Percentiles rank a stretch among this genome's conserved stretches.
phyloP scores from a whole-genome alignment of 2,113 vertebrate species.

The Zootoca vivipara region DNA sequence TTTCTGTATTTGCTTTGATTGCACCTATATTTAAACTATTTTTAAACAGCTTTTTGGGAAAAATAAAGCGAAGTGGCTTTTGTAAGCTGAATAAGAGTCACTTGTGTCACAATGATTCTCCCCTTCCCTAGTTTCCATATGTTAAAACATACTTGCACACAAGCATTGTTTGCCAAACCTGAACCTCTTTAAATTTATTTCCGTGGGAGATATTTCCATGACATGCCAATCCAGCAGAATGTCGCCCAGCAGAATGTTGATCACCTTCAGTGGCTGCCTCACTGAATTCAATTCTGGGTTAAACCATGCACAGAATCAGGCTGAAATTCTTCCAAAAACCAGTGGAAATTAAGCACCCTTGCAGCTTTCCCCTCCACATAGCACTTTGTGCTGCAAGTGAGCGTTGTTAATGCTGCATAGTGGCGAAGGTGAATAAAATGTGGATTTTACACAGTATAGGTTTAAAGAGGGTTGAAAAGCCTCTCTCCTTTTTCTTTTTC shows the following conservation, averaged over 20 bases:
- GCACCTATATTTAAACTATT: not conserved
- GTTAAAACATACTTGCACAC: not conserved
- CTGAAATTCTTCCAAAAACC: conserved; percentile 5
- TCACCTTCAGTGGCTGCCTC: not conserved
- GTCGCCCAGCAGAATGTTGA: not conserved
- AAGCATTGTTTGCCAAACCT: not conserved
- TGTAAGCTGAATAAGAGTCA: not conserved
- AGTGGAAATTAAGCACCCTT: not conserved
- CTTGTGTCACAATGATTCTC: not conserved
- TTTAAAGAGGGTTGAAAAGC: not conserved
- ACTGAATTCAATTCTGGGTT: not conserved
- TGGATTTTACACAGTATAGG: not conserved
- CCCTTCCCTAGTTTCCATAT: not conserved
- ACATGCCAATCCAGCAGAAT: not conserved
- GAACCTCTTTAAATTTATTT: not conserved
- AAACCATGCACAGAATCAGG: not conserved
- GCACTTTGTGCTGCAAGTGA: not conserved
- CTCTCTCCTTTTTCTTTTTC: not conserved
- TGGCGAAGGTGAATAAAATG: not conserved
- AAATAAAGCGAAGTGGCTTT: not conserved
- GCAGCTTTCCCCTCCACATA: not conserved
- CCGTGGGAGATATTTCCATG: not conserved
- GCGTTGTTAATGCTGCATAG: not conserved
- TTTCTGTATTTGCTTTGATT: not conserved
- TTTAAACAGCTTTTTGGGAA: not conserved